Percentiles rank a stretch among this genome's conserved stretches.
Evolutionary conservation across 2,113 vertebrate genomes (phyloP).

Genomic region (Clarias batrachus): DNA sequence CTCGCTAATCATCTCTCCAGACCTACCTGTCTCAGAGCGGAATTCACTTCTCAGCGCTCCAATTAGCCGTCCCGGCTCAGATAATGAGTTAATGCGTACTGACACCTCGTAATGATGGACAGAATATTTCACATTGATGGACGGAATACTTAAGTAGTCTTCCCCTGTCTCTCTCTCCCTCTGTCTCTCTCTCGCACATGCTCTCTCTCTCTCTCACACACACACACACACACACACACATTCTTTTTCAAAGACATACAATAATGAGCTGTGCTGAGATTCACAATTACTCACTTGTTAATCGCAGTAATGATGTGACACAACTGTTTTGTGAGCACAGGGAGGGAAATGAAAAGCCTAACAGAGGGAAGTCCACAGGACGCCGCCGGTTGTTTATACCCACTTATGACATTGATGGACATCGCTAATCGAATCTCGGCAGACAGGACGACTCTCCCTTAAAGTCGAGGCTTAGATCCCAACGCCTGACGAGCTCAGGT

Average conservation of each 20-base stretch:
- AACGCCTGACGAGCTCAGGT: conserved; percentile 68
- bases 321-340: conserved; percentile 53
- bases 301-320: conserved; percentile 60
- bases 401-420: conserved; percentile 71
- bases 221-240: background rate
- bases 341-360: conserved; percentile 68
- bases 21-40: conserved; percentile 10
- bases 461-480: conserved; percentile 60
- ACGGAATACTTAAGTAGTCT: conserved; percentile 18
- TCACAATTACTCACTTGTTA: conserved; percentile 62
- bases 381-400: conserved; percentile 63
- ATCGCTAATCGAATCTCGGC: conserved; percentile 72
- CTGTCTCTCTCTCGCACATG: background rate
- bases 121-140: conserved; percentile 30
- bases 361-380: conserved; percentile 53
- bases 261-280: conserved; percentile 61
- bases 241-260: conserved; percentile 51
- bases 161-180: conserved; percentile 5
- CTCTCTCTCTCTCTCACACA: background rate
- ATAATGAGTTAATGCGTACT: conserved; percentile 22
- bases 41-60: conserved; percentile 8
- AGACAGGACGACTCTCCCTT: conserved; percentile 57
- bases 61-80: conserved; percentile 25
- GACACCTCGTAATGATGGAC: conserved; percentile 33
- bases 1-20: background rate